Percentiles rank a stretch among this genome's conserved stretches.
phyloP scores from a whole-genome alignment of 2,888 invertebrate genomes.

The Pammene fasciana region DNA sequence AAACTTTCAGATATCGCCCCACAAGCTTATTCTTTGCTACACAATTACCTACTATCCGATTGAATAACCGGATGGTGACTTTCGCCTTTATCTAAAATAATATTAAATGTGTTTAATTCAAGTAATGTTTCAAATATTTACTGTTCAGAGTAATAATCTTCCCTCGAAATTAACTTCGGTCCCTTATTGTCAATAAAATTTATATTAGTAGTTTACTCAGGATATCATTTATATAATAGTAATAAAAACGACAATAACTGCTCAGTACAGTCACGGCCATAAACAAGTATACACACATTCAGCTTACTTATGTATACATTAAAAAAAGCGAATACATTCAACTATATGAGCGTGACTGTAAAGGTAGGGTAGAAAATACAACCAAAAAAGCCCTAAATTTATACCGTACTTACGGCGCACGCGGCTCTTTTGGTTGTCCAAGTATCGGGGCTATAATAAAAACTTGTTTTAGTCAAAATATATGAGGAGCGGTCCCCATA shows the following conservation, averaged over 20 bases:
- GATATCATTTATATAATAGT: constrained; percentile 68
- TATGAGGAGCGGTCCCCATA: constrained; percentile 35
- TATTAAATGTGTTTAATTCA: no score
- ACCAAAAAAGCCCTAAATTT: constrained; percentile 48
- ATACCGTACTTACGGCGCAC: constrained; percentile 15
- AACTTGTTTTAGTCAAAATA: constrained; percentile 37
- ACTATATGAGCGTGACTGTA: constrained; percentile 2
- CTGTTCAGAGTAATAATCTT: constrained; percentile 16
- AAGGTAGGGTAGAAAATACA: constrained; percentile 43
- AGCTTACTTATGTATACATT: no score
- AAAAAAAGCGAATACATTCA: background rate
- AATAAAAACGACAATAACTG: constrained; percentile 63
- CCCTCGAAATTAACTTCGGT: constrained; percentile 9
- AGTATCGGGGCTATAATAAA: constrained; percentile 37
- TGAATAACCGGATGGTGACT: no score
- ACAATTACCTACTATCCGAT: no score
- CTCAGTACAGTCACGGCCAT: constrained; percentile 44
- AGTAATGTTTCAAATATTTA: constrained; percentile 27
- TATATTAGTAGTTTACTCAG: constrained; percentile 63
- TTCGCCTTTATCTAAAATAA: background rate
- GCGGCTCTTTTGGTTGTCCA: constrained; percentile 30
- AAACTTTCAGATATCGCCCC: no score
- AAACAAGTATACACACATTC: constrained; percentile 34
- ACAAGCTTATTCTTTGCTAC: no score
- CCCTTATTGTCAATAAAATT: constrained; percentile 30